Percentiles rank a stretch among this genome's conserved stretches.
phyloP scores from a whole-genome alignment of 2,888 invertebrate species.

The Chelonus formosanus region DNA sequence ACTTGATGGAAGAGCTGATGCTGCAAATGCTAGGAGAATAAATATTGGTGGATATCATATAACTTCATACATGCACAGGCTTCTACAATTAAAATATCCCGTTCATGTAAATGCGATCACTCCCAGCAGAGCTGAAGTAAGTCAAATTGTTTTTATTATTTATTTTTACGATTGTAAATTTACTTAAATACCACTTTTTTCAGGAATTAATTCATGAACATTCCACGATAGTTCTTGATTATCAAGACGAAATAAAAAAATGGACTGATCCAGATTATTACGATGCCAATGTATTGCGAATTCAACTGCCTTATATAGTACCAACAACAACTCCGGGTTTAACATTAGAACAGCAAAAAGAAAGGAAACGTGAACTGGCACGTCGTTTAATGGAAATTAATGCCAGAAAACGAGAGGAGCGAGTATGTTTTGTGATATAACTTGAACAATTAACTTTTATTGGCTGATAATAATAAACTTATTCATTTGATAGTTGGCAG shows the following conservation, averaged over 20 bases:
- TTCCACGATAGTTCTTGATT: conserved; percentile 80
- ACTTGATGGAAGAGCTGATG: conserved; percentile 75
- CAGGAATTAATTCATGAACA: conserved; percentile 83
- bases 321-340: conserved; percentile 72
- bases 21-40: conserved; percentile 78
- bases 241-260: conserved; percentile 78
- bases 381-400: conserved; percentile 87
- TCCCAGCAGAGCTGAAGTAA: conserved; percentile 81
- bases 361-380: conserved; percentile 86
- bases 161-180: neutral
- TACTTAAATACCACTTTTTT: conserved; percentile 19
- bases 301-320: conserved; percentile 85
- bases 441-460: conserved; percentile 15
- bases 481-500: conserved; percentile 71
- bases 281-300: conserved; percentile 81
- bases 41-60: conserved; percentile 90
- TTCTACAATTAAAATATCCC: conserved; percentile 92
- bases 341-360: conserved; percentile 84
- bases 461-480: conserved; percentile 9
- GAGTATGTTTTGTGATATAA: conserved; percentile 62
- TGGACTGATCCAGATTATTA: conserved; percentile 87
- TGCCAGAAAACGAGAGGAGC: conserved; percentile 86
- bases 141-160: conserved; percentile 15
- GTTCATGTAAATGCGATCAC: conserved; percentile 89
- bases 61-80: conserved; percentile 82